These are phyloP conservation scores for Psittacula cyanocephala DNA, from an alignment of 2,113 vertebrate genomes.

Conservation along the genomic window DNA sequence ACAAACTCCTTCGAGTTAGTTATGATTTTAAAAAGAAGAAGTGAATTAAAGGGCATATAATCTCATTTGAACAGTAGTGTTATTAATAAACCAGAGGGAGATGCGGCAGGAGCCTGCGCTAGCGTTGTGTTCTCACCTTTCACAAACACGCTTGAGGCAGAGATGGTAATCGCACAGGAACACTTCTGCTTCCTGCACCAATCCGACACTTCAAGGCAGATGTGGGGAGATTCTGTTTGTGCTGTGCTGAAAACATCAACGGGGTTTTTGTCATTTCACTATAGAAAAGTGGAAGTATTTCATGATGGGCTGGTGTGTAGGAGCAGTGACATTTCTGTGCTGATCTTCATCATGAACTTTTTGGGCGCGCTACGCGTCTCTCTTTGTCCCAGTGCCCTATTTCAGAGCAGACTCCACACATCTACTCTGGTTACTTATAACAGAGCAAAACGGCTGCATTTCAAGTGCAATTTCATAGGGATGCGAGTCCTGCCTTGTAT, in stretches of 20 bases:
- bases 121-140: slow-evolving; percentile 22
- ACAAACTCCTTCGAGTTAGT: background rate
- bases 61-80: background rate
- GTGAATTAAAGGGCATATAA: background rate
- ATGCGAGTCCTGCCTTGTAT: background rate
- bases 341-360: background rate
- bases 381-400: background rate
- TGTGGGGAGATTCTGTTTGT: background rate
- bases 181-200: background rate
- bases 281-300: slow-evolving; percentile 37
- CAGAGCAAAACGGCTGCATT: background rate
- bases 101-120: background rate
- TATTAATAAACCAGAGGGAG: background rate
- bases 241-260: background rate
- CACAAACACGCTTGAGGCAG: background rate
- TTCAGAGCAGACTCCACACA: background rate
- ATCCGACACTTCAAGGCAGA: background rate
- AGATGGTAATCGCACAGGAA: slow-evolving; percentile 47
- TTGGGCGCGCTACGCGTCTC: background rate
- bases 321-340: slow-evolving; percentile 48
- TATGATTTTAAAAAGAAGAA: background rate
- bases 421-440: background rate
- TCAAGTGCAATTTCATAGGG: background rate
- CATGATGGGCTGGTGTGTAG: slow-evolving; percentile 17
- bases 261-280: background rate